These are phyloP conservation scores for Limnephilus rhombicus DNA, from an alignment of 2,888 invertebrate species.

Conservation along the genomic window DNA sequence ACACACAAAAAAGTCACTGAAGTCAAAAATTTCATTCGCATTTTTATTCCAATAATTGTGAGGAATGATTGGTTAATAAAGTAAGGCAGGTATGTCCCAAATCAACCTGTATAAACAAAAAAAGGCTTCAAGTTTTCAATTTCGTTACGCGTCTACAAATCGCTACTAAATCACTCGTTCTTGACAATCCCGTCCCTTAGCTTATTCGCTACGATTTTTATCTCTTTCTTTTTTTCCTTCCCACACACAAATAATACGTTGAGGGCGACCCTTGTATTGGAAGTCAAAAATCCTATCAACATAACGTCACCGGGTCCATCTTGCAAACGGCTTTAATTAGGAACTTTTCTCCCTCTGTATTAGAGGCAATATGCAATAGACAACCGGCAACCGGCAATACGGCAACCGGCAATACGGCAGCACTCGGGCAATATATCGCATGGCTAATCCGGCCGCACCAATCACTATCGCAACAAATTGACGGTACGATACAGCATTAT, in stretches of 20 bases:
- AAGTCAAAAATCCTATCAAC: not conserved
- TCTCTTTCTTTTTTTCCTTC: not conserved
- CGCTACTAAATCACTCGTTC: not conserved
- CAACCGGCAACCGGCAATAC: not conserved
- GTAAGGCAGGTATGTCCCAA: too few relatives aligned
- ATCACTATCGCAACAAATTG: slow-evolving; percentile 58
- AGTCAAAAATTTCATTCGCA: too few relatives aligned
- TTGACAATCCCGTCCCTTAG: not conserved
- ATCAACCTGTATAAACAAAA: too few relatives aligned
- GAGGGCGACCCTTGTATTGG: not conserved
- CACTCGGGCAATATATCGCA: slow-evolving; percentile 34
- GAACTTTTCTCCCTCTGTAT: slow-evolving; percentile 6
- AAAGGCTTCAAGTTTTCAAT: too few relatives aligned
- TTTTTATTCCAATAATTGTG: too few relatives aligned
- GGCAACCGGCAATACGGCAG: not conserved
- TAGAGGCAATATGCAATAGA: not conserved
- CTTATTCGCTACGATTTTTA: not conserved
- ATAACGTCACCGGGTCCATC: not conserved
- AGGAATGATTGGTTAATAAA: too few relatives aligned
- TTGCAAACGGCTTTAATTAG: slow-evolving; percentile 20
- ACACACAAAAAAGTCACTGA: too few relatives aligned
- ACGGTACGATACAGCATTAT: slow-evolving; percentile 58
- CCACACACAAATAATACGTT: not conserved
- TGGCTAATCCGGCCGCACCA: slow-evolving; percentile 52
- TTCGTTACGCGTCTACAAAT: not conserved